Evolutionary conservation across 2,797 vertebrate species (phyloP), one percentile per base, ranked within the genome.

Genomic region (Characodon lateralis): DNA sequence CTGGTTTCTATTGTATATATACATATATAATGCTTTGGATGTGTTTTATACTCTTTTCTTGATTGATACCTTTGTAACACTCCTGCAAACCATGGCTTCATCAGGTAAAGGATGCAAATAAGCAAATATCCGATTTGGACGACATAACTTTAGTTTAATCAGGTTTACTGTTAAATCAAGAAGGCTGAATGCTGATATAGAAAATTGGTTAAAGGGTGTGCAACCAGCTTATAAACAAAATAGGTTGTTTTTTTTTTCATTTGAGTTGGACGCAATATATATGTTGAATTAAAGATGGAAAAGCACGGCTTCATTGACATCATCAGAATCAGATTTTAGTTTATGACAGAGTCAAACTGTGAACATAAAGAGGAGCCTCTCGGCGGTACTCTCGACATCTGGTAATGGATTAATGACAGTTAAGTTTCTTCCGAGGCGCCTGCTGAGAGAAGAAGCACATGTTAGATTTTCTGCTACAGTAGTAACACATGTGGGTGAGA

Each of bases 401-500:
- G 58, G 43, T 55, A 73, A 77, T 65, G 59, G 73, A 65, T 78
- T 74, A 73, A 75, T 63, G 74, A 72, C 28, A 53, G 53, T 9
- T 18, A 0, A 2, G 58, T 41, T 61, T 71, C 69, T 53, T 76
- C 48, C 12, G 31, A 76, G 74, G 24, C 41, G 61, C 80, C 78
- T 9, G 76, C 73, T 70, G 72, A 80, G 77, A 85, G 41, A 28
- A 77, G 53, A 22, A 76, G 41, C 73, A 63, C 73, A 74, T 76
- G 50, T 72, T 39, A 55, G 31, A 39, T 72, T 73, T 86, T 68
- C 73, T 26, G 9, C 59, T 63, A 46, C 65, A 76, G 55, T 53
- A 24, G 71, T 76, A 48, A 78, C 73, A 74, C 59, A 41, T 55
- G 79, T 59, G 55, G 14, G 69, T 77, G 70, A 78, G 6, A 66